Base-by-base conservation (phyloP, 2,888 invertebrate genomes). In the Hypolimnas misippus region DNA sequence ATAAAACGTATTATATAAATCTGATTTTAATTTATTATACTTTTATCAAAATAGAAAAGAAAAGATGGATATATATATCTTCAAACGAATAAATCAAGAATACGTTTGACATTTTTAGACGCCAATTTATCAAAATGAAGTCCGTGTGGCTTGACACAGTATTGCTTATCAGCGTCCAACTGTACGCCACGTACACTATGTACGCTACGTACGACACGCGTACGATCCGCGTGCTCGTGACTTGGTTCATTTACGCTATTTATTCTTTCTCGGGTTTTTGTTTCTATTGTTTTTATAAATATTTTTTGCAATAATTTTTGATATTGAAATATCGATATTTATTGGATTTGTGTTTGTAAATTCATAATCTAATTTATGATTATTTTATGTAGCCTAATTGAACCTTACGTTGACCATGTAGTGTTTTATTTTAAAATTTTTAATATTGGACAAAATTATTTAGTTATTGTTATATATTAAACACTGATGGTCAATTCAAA, bases 161-260 rank as follows among this genome's bases (percentile, higher is more conserved):
- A n/a, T n/a, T n/a, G n/a, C n/a, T n/a, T n/a, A n/a, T n/a, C n/a
- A n/a, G n/a, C n/a, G n/a, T n/a, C n/a, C n/a, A n/a, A n/a, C n/a
- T n/a, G 57, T 68, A 62, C 56, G 52, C 55, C 29, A 29, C 29
- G 29, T n/a, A n/a, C n/a, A n/a, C n/a, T n/a, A n/a, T 40, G 54
- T 16, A 58, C 10, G 38, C 42, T 16, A 29, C 58, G 10, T 58
- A 3, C 56, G 10, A 35, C 17, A 57, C 6, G 19, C 17, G 44
- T 52, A 21, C 31, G 14, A 0, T 14, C 19, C 46, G 8, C n/a
- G 21, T 10, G 42, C 42, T 42, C 17, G 17, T 3, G 42, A 42
- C 42, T 17, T 17, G 0, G 17, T 10, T 42, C 42, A 10, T 42
- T 42, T 21, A n/a, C 21, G 46, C 46, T n/a, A n/a, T 21, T 46